These are phyloP conservation scores for Drosophila burlai DNA, from an alignment of 1,140 invertebrate genomes.

Conservation along the genomic window DNA sequence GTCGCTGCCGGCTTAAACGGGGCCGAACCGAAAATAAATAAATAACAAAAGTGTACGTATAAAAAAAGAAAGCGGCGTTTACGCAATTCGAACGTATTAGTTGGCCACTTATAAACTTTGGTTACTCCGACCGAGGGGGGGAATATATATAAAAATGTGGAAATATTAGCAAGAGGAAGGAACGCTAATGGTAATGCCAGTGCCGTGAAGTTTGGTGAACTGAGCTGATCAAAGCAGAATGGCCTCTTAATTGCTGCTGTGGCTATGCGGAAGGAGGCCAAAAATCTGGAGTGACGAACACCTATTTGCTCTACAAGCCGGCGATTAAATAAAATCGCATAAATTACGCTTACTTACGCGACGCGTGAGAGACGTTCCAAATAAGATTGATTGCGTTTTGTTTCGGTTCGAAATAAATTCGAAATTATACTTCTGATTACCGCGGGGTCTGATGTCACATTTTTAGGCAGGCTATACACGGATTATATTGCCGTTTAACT, in stretches of 20 bases:
- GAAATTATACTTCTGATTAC: constrained; percentile 36
- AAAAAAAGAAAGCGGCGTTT: constrained; percentile 57
- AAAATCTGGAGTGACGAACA: constrained; percentile 28
- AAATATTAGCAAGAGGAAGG: constrained; percentile 17
- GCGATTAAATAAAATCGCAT: constrained; percentile 43
- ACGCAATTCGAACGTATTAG: constrained; percentile 58
- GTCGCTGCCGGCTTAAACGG: constrained; percentile 48
- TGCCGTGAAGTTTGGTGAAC: constrained; percentile 31
- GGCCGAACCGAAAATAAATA: constrained; percentile 9
- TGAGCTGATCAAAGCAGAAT: constrained; percentile 4
- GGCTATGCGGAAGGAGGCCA: constrained; percentile 52
- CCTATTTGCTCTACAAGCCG: constrained; percentile 29
- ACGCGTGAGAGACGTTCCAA: constrained; percentile 26
- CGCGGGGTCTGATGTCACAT: constrained; percentile 41
- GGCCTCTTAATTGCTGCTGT: constrained; percentile 38
- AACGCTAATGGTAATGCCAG: constrained; percentile 35
- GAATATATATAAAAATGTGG: constrained; percentile 10
- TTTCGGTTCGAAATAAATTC: constrained; percentile 25
- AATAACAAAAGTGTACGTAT: neutral
- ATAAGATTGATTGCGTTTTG: constrained; percentile 65
- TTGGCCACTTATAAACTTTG: constrained; percentile 40
- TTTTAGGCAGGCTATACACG: constrained; percentile 23
- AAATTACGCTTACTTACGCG: constrained; percentile 54
- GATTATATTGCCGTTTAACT: constrained; percentile 44
- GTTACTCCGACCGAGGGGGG: constrained; percentile 8